Evolutionary conservation across 2,888 invertebrate species (phyloP).

Genomic region (Drosophila demipolita): DNA sequence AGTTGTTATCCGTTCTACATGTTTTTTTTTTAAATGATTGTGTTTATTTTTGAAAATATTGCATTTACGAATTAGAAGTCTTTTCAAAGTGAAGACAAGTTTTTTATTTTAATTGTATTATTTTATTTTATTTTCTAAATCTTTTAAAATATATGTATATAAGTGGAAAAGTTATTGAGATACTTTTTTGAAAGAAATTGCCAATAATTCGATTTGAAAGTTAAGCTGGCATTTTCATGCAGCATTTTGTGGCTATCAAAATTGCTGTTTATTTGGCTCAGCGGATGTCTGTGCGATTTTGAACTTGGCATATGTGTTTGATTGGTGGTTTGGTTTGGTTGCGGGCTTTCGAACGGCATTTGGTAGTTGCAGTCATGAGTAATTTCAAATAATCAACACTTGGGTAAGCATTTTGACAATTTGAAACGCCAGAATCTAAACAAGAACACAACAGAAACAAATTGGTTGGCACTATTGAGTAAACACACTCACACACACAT

Average conservation of each 20-base stretch:
- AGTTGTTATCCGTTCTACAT: background rate
- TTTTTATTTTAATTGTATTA: background rate
- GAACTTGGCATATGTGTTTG: conserved; percentile 65
- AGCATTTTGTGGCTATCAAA: background rate
- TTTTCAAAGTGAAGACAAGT: background rate
- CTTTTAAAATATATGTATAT: background rate
- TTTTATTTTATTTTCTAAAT: background rate
- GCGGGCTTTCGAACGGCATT: conserved; percentile 37
- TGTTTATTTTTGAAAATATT: background rate
- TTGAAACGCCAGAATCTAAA: conserved; percentile 55
- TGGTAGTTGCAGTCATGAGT: conserved; percentile 32
- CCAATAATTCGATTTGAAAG: background rate
- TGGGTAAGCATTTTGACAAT: conserved; percentile 56
- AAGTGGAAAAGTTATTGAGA: background rate
- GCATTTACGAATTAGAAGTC: background rate
- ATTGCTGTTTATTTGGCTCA: background rate
- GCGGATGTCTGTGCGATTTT: conserved; percentile 41
- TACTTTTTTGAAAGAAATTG: background rate
- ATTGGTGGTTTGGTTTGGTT: conserved; percentile 39
- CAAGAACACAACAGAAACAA: conserved; percentile 50
- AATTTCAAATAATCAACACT: conserved; percentile 63
- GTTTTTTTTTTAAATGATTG: background rate
- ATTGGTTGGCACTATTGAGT: conserved; percentile 33
- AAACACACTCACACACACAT: conserved; percentile 46
- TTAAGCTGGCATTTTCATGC: background rate